phyloP scores from a whole-genome alignment of 2,797 vertebrate species.

The Hypotaenidia philippensis region DNA sequence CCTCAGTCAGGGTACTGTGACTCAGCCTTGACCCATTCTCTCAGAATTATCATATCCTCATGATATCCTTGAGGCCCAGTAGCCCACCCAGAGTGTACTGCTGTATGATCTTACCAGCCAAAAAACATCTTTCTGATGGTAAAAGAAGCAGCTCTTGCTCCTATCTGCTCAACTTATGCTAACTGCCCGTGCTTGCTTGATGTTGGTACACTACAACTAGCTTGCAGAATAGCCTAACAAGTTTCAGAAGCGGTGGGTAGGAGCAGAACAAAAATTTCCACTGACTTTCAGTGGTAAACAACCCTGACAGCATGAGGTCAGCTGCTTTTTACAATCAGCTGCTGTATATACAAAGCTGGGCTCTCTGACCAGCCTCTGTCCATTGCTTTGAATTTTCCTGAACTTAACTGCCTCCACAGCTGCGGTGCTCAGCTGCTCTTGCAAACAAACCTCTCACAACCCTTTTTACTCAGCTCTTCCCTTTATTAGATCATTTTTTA shows the following conservation, averaged over 20 bases:
- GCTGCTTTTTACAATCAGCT: not conserved
- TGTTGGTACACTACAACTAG: not conserved
- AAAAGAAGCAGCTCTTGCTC: not conserved
- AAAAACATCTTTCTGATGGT: not conserved
- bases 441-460: not conserved
- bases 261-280: not conserved
- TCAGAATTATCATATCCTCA: not conserved
- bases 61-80: not conserved
- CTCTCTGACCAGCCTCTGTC: not conserved
- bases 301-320: not conserved
- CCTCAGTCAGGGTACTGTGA: not conserved
- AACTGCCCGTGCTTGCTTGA: fast-evolving
- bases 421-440: not conserved
- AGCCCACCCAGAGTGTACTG: not conserved
- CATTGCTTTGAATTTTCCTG: not conserved
- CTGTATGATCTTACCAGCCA: not conserved
- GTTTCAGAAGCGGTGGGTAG: not conserved
- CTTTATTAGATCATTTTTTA: not conserved
- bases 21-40: not conserved
- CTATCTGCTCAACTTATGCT: not conserved
- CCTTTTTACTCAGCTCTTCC: not conserved
- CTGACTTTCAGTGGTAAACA: not conserved
- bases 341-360: not conserved
- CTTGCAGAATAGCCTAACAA: not conserved
- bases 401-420: not conserved